phyloP scores from a whole-genome alignment of 2,888 invertebrate species.

The Molorchus minor region DNA sequence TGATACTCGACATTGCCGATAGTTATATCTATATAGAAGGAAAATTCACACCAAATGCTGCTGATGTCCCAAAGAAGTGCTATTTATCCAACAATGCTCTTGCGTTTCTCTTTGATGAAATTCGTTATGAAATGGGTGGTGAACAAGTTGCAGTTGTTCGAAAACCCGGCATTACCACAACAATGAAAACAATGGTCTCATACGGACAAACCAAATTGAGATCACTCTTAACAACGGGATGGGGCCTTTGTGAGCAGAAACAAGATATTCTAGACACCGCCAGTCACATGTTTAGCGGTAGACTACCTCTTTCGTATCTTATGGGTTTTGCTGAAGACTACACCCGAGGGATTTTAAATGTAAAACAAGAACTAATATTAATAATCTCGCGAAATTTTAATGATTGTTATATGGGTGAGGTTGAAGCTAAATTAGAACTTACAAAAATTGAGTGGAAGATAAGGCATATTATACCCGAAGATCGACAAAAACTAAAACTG shows the following conservation, averaged over 20 bases:
- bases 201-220: neutral
- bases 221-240: neutral
- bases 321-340: too few relatives aligned
- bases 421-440: conserved; percentile 8
- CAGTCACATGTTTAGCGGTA: neutral
- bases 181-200: conserved; percentile 1
- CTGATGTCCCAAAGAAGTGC: conserved; percentile 13
- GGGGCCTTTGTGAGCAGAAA: neutral
- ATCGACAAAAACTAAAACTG: conserved; percentile 9
- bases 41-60: too few relatives aligned
- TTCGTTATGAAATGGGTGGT: conserved; percentile 20
- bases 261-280: neutral
- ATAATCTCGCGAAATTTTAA: too few relatives aligned
- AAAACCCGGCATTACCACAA: conserved; percentile 1
- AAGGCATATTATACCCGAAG: conserved; percentile 11
- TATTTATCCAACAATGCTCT: conserved; percentile 16
- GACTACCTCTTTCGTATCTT: neutral
- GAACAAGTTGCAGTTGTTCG: conserved; percentile 19
- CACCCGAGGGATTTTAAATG: too few relatives aligned
- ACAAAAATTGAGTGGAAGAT: conserved; percentile 10
- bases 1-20: conserved; percentile 24
- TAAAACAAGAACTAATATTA: too few relatives aligned
- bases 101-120: conserved; percentile 18
- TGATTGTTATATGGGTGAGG: too few relatives aligned
- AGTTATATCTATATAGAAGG: conserved; percentile 24